Evolutionary conservation across 2,888 invertebrate species (phyloP), one percentile per base, ranked within the genome.

Genomic region (Drosophila fulvimacula): DNA sequence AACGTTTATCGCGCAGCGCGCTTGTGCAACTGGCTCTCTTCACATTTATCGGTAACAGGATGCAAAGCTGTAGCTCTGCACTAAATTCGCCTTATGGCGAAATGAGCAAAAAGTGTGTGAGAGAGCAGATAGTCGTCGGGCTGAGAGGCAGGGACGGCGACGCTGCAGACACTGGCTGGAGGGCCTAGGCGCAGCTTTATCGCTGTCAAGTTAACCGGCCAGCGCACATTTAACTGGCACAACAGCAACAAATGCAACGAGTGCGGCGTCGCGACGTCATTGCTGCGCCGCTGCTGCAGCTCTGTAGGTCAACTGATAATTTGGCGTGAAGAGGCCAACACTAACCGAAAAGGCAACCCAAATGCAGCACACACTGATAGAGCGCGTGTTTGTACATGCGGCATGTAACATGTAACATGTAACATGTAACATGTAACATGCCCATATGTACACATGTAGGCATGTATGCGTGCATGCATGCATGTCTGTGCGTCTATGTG

Each of bases 301-400:
- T 82, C 82, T 84, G 77, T 85, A 85, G 83, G 83, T 85, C 83
- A 83, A 80, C 78, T 81, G 83, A 84, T 82, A 81, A 79, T 74
- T 77, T 76, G 66, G 69, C 63, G 64, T 76, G 62, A 76, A 79
- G 66, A 70, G 67, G 44, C 52, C 59, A 75, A 76, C 69, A 69
- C 57, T 61, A 58, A 76, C 60, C 65, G 48, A 72, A 76, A 67
- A 62, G 60, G 60, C 76, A 73, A 76, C 64, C 68, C 61, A 75
- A 75, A 77, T 69, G 69, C 73, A 73, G 61, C 52, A 52, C 64
- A 59, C 61, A 69, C 64, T 72, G 75, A 76, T 76, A 66, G 38
- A 53, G 48, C 48, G 59, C 39, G 38, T 41, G 15, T 51, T n/a
- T 36, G 13, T n/a, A 5, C 27, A 46, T n/a, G n/a, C n/a, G n/a